A percentile compares a stretch with the other conserved stretches of the same genome.
These are phyloP conservation scores for Drosophila siamana DNA, from an alignment of 2,888 invertebrate genomes.

Conservation along the genomic window DNA sequence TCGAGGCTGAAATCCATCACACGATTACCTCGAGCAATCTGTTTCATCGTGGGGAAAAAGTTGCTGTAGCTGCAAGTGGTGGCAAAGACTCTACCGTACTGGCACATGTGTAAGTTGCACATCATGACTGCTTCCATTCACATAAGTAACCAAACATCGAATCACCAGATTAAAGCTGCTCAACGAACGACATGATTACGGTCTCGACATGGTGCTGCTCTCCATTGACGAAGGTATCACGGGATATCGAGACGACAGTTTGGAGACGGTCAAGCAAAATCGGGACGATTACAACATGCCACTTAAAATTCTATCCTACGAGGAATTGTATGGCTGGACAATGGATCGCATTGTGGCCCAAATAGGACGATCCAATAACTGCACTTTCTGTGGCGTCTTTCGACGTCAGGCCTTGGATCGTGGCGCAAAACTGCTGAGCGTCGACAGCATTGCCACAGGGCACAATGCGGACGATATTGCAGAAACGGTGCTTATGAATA, in stretches of 20 bases:
- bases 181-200: constrained; percentile 96
- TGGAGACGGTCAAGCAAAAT: constrained; percentile 98
- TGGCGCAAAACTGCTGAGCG: constrained; percentile 94
- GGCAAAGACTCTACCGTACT: constrained; percentile 99
- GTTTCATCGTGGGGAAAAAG: constrained; percentile 93
- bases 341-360: constrained; percentile 98
- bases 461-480: constrained; percentile 99
- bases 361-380: constrained; percentile 96
- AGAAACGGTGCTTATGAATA: constrained; percentile 99
- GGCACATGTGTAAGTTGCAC: constrained; percentile 89
- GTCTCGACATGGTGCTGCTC: constrained; percentile 93
- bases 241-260: constrained; percentile 97
- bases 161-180: constrained; percentile 89
- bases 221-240: constrained; percentile 99
- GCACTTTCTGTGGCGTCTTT: constrained; percentile 98
- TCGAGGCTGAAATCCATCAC: constrained; percentile 97
- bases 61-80: constrained; percentile 97
- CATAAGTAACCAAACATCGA: neutral
- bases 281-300: constrained; percentile 96
- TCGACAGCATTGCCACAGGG: constrained; percentile 97
- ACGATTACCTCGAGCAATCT: constrained; percentile 93
- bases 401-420: constrained; percentile 97
- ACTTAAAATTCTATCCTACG: constrained; percentile 97
- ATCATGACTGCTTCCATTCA: neutral
- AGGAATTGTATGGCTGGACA: constrained; percentile 99